Conservation (phyloP, 2,797 vertebrate species). For the Cossypha dichroa region DNA sequence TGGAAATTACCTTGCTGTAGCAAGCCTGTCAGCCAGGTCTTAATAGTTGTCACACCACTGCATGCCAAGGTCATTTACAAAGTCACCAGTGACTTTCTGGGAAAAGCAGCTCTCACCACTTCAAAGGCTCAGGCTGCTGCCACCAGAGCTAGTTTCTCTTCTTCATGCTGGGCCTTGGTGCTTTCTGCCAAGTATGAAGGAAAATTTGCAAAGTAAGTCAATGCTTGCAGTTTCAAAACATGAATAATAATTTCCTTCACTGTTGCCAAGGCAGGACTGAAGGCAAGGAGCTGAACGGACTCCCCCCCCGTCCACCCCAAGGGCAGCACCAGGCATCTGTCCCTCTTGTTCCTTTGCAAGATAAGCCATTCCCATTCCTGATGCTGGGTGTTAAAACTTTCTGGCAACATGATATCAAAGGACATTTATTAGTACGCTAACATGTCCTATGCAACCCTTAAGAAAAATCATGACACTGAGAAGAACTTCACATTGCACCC, state of each 20-base stretch:
- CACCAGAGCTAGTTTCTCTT: background rate
- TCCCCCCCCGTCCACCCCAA: background rate
- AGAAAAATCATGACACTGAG: background rate
- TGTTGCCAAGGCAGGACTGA: background rate
- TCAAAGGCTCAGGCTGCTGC: background rate
- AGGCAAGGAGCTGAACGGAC: background rate
- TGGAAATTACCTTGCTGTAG: background rate
- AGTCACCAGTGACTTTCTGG: background rate
- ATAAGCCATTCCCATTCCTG: background rate
- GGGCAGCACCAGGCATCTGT: background rate
- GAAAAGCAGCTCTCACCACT: background rate
- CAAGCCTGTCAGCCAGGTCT: background rate
- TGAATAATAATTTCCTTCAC: background rate
- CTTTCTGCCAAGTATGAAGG: background rate
- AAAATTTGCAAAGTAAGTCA: background rate
- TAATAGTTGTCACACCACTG: background rate
- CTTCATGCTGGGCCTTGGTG: rapidly evolving
- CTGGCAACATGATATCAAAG: rapidly evolving
- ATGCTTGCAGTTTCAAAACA: background rate
- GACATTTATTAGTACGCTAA: background rate
- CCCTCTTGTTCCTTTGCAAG: background rate
- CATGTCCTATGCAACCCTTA: background rate
- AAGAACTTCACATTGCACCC: background rate
- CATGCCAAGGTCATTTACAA: background rate
- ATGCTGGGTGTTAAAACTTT: background rate